Conservation (phyloP, 2,113 vertebrate species). For the Petaurus breviceps region DNA sequence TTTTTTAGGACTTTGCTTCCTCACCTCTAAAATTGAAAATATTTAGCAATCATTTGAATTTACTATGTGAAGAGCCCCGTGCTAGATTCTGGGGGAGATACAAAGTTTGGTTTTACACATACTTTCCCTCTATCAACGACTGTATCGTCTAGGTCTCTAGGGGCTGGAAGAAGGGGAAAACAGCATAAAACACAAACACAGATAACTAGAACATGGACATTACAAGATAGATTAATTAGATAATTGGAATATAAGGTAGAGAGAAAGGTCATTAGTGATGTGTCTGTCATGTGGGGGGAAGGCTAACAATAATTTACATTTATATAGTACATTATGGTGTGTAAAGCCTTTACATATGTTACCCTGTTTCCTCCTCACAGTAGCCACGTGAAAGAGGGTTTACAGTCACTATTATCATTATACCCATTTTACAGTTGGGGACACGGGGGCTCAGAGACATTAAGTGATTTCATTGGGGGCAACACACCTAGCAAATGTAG, state of each 20-base stretch:
- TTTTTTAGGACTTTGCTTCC: not conserved
- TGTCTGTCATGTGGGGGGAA: not conserved
- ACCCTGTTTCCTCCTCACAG: not conserved
- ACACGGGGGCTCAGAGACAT: not conserved
- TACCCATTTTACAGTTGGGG: not conserved
- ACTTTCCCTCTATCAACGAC: not conserved
- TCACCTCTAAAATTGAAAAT: not conserved
- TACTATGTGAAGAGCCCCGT: not conserved
- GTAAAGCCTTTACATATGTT: not conserved
- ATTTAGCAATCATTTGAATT: not conserved
- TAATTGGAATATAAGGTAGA: not conserved
- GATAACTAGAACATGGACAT: not conserved
- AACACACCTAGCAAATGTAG: not conserved
- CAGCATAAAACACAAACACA: not conserved
- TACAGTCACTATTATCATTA: not conserved
- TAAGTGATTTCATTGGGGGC: not conserved
- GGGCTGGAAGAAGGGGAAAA: not conserved
- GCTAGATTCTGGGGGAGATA: not conserved
- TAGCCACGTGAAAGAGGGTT: not conserved
- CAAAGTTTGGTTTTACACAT: not conserved
- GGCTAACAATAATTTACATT: too few relatives aligned
- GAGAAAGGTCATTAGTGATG: not conserved
- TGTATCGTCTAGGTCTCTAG: too few relatives aligned
- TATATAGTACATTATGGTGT: too few relatives aligned
- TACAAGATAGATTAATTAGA: not conserved